Evolutionary conservation across 2,113 vertebrate genomes (phyloP), one percentile per base, ranked within the genome.

Genomic region (Osmerus eperlanus): DNA sequence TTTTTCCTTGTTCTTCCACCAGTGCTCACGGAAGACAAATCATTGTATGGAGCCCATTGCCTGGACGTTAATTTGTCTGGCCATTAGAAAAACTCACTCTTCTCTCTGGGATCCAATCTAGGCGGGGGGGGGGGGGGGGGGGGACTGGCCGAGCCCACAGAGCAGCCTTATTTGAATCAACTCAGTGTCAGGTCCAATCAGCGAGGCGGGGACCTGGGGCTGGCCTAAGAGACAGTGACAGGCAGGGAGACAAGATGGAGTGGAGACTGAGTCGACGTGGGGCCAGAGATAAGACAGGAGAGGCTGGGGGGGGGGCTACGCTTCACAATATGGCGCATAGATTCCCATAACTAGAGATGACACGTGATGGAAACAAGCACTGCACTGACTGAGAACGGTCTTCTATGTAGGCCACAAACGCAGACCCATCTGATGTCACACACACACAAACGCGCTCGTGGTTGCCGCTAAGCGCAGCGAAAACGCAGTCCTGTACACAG

Each of bases 81-180:
- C 76, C 71, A 83, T 84, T 83, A 85, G 77, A 84, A 80, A 88
- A 87, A 81, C 64, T 18, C 64, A 67, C 66, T 74, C 66, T 74
- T 28, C 77, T 74, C 77, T 79, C 72, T 55, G 75, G 77, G 80
- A 87, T 84, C 83, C 71, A 85, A 83, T 89, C 83, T 82, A 78
- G 75, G 65, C 52, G 75, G 80, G 77, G n/a, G n/a, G 25, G 25
- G 25, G 25, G 25, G 25, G 25, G 25, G 25, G 25, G 25, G 25
- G 25, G 72, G 74, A 58, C 54, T 78, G 78, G 71, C 81, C 68
- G 67, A 54, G 71, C 66, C 81, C 75, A 83, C 59, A 82, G 84
- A 87, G 78, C 81, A 84, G 78, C 77, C 85, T 82, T 81, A 86
- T 87, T 86, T 83, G 76, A 83, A 88, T 89, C 80, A 83, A 80